Percentiles rank a stretch among this genome's conserved stretches.
phyloP scores from a whole-genome alignment of 2,113 vertebrate genomes.

The Apistogramma diplotaenia region DNA sequence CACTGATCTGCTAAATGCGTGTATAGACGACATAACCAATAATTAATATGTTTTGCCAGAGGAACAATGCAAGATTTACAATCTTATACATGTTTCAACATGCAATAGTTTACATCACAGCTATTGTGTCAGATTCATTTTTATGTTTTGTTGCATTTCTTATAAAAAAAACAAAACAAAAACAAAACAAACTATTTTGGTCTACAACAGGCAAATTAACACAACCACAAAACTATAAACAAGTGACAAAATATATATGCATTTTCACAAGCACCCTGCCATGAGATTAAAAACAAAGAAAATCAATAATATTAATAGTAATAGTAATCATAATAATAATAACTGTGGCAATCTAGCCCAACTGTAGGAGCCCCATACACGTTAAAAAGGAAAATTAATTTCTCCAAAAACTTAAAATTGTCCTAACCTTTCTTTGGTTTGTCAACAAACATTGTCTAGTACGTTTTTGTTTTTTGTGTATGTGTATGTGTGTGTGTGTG shows the following conservation, averaged over 20 bases:
- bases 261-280: constrained; percentile 59
- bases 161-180: constrained; percentile 47
- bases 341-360: constrained; percentile 35
- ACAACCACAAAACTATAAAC: constrained; percentile 67
- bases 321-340: background rate
- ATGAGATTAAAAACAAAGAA: constrained; percentile 45
- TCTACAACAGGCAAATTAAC: constrained; percentile 70
- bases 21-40: constrained; percentile 49
- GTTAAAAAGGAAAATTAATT: constrained; percentile 39
- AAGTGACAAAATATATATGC: constrained; percentile 52
- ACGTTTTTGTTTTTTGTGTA: constrained; percentile 20
- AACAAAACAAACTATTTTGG: constrained; percentile 66
- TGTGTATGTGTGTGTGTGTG: too few relatives aligned
- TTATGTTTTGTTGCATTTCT: constrained; percentile 63
- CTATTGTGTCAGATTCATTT: constrained; percentile 64
- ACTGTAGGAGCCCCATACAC: constrained; percentile 42
- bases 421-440: constrained; percentile 77
- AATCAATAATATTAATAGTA: background rate
- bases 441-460: constrained; percentile 59
- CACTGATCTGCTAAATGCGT: constrained; percentile 42
- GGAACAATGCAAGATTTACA: constrained; percentile 68
- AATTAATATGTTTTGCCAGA: constrained; percentile 46
- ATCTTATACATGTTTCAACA: constrained; percentile 58
- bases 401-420: constrained; percentile 55
- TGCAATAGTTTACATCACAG: constrained; percentile 64